Evolutionary conservation across 2,888 invertebrate genomes (phyloP).

Genomic region (Neria commutata): DNA sequence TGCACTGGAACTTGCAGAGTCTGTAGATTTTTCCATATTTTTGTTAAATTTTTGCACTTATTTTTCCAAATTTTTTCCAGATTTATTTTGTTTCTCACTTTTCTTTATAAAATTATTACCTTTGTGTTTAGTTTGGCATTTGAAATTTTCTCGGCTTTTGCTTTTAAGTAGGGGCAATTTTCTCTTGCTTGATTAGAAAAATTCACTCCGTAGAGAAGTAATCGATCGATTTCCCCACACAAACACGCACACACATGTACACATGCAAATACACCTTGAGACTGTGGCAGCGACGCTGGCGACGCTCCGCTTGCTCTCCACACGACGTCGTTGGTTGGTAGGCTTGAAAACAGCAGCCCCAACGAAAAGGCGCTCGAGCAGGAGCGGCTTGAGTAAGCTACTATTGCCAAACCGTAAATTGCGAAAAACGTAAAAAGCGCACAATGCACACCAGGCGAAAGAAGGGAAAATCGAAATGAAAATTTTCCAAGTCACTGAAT

Average conservation of each 20-base stretch:
- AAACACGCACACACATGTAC: too few species aligned
- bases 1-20: not conserved
- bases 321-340: too few species aligned
- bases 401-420: not conserved
- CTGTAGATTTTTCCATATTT: not conserved
- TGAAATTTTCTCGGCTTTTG: not conserved
- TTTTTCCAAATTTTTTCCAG: not conserved
- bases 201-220: too few species aligned
- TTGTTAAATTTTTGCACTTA: not conserved
- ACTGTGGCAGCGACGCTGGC: not conserved
- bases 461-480: not conserved
- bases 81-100: not conserved
- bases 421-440: not conserved
- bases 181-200: too few species aligned
- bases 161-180: not conserved
- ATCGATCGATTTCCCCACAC: slow-evolving; percentile 7
- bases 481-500: not conserved
- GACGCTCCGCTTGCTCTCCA: too few species aligned
- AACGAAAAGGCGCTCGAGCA: not conserved
- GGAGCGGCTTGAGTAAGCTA: not conserved
- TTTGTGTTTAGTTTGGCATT: not conserved
- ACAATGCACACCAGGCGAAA: too few species aligned
- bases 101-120: not conserved
- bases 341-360: not conserved
- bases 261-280: too few species aligned